These are phyloP conservation scores for Chinchilla lanigera DNA, from an alignment of 2,113 vertebrate species.

Conservation along the genomic window DNA sequence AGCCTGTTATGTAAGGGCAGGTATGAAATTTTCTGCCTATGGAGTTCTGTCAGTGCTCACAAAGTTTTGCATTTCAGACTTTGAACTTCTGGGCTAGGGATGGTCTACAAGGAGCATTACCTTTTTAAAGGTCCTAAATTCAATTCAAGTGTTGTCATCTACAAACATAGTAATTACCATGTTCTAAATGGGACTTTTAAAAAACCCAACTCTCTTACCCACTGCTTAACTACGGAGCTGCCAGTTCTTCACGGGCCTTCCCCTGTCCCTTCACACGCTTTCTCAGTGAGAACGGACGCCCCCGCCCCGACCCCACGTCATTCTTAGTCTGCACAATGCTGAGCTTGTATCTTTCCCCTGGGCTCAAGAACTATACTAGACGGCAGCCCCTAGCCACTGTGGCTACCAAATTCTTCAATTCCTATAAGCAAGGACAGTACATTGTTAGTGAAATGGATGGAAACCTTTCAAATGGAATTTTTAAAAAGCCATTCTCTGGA, in stretches of 20 bases:
- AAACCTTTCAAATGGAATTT: slow-evolving; percentile 5
- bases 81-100: not conserved
- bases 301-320: not conserved
- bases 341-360: not conserved
- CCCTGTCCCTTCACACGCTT: not conserved
- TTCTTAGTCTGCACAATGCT: not conserved
- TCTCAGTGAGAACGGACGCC: not conserved
- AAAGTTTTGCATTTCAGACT: not conserved
- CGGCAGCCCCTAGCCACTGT: not conserved
- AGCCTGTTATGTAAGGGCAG: not conserved
- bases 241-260: not conserved
- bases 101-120: not conserved
- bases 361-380: not conserved
- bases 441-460: not conserved
- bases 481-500: slow-evolving; percentile 6
- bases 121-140: not conserved
- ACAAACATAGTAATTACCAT: slow-evolving; percentile 2
- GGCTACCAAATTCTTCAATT: not conserved
- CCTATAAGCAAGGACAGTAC: not conserved
- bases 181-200: not conserved
- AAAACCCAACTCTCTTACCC: not conserved
- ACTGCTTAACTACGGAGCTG: not conserved
- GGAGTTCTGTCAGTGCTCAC: not conserved
- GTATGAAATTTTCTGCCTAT: not conserved
- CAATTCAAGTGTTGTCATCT: not conserved